Conservation (phyloP, 1,140 invertebrate species). For the Leptinotarsa texana region DNA sequence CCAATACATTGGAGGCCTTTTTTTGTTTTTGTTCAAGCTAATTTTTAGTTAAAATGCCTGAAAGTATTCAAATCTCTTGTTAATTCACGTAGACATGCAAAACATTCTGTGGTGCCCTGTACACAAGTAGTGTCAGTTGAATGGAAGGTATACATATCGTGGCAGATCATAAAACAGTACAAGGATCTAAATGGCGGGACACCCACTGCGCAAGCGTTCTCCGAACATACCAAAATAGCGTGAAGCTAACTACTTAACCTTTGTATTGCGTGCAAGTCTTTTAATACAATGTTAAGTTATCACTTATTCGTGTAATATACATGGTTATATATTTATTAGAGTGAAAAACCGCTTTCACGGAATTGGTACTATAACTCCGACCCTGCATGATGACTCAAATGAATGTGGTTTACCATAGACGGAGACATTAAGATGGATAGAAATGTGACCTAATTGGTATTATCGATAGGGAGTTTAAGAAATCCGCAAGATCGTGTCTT, state of each 20-base stretch:
- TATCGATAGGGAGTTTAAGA: too few relatives aligned
- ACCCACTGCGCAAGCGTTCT: slow-evolving; percentile 26
- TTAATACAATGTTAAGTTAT: slow-evolving; percentile 51
- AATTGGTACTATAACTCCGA: slow-evolving; percentile 23
- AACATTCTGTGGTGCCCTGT: not conserved
- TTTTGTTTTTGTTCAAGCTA: too few relatives aligned
- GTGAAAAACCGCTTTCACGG: slow-evolving; percentile 16
- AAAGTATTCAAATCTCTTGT: too few relatives aligned
- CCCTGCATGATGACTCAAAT: slow-evolving; percentile 19
- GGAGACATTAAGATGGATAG: not conserved
- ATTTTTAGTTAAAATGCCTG: too few relatives aligned
- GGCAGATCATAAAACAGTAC: not conserved
- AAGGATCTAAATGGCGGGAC: slow-evolving; percentile 21
- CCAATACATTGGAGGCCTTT: too few relatives aligned
- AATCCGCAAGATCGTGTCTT: too few relatives aligned
- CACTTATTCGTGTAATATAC: slow-evolving; percentile 42
- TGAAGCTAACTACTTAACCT: slow-evolving; percentile 44
- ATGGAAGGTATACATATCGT: not conserved
- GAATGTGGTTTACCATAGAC: not conserved
- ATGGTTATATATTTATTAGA: slow-evolving; percentile 35
- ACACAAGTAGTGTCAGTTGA: not conserved
- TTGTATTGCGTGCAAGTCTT: slow-evolving; percentile 39
- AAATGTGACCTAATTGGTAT: too few relatives aligned
- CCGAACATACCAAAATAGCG: slow-evolving; percentile 38
- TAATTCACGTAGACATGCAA: not conserved